phyloP scores from a whole-genome alignment of 2,797 vertebrate species.

The Scyliorhinus canicula region DNA sequence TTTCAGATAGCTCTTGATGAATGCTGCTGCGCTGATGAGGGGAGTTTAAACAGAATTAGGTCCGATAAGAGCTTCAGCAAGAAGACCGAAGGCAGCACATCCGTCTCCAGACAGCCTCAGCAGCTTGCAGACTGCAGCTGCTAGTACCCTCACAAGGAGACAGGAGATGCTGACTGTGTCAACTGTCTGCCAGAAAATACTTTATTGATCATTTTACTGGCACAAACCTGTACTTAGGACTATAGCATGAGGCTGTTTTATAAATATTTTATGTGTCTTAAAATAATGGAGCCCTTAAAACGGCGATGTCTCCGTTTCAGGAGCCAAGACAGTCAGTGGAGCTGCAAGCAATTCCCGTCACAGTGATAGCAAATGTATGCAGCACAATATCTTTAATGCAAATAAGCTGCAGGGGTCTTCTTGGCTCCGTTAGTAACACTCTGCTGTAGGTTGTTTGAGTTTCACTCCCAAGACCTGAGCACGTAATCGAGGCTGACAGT shows the following conservation, averaged over 20 bases:
- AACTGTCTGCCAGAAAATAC: slow-evolving; percentile 32
- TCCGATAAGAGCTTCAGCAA: slow-evolving; percentile 8
- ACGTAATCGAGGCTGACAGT: slow-evolving; percentile 11
- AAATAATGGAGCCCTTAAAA: slow-evolving; percentile 32
- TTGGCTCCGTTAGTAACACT: neutral
- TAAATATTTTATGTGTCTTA: slow-evolving; percentile 32
- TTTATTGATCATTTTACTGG: slow-evolving; percentile 29
- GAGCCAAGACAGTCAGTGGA: neutral
- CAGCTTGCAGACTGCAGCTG: slow-evolving; percentile 1
- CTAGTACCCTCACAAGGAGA: slow-evolving; percentile 29
- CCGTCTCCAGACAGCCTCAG: neutral
- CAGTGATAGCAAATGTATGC: neutral
- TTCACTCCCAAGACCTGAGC: neutral
- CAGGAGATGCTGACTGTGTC: slow-evolving; percentile 35
- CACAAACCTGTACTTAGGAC: slow-evolving; percentile 31
- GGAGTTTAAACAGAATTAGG: neutral
- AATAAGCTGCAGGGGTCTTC: neutral
- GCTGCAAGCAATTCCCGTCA: slow-evolving; percentile 10
- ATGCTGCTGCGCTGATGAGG: slow-evolving; percentile 11
- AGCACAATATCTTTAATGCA: neutral
- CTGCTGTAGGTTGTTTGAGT: neutral
- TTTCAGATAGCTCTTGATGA: slow-evolving; percentile 25
- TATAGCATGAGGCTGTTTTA: slow-evolving; percentile 14
- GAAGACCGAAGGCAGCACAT: neutral
- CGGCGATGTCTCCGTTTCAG: slow-evolving; percentile 9